phyloP scores from a whole-genome alignment of 30 jellyfish, hydroid and myxozoan species.

The Chrysaora quinquecirrha region DNA sequence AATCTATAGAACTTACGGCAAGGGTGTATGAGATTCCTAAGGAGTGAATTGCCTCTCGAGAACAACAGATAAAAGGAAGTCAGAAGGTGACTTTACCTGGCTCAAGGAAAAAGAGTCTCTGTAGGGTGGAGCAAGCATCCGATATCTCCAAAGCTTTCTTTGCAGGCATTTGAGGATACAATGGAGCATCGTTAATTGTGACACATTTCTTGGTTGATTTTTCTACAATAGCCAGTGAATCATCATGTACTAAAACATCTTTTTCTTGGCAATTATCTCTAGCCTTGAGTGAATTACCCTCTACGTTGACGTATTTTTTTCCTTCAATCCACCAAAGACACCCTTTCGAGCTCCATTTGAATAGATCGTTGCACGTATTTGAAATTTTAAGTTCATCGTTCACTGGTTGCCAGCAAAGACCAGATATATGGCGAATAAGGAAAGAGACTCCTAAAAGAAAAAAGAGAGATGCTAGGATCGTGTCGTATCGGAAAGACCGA shows the following conservation, averaged over 20 bases:
- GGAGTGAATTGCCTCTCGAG: too few species aligned
- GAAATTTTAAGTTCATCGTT: neutral
- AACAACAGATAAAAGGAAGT: too few species aligned
- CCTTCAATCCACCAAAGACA: neutral
- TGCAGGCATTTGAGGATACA: neutral
- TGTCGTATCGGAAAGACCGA: too few species aligned
- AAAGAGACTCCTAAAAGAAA: neutral
- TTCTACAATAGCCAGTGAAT: neutral
- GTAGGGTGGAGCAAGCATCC: neutral
- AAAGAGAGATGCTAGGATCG: too few species aligned
- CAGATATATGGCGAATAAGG: constrained; percentile 1
- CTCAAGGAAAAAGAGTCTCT: neutral
- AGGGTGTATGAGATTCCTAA: too few species aligned
- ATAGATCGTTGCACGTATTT: neutral
- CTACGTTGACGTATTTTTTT: neutral
- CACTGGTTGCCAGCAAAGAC: neutral
- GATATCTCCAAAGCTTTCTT: neutral
- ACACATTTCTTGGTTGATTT: neutral
- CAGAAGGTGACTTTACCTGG: too few species aligned
- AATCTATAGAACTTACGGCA: too few species aligned
- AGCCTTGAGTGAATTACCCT: neutral
- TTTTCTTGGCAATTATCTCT: neutral
- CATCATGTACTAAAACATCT: neutral
- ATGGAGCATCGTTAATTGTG: neutral
- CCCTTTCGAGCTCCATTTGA: neutral